Percentiles rank a stretch among this genome's conserved stretches.
Conservation (phyloP, 2,888 invertebrate genomes). For the Drosophila prolongata region DNA sequence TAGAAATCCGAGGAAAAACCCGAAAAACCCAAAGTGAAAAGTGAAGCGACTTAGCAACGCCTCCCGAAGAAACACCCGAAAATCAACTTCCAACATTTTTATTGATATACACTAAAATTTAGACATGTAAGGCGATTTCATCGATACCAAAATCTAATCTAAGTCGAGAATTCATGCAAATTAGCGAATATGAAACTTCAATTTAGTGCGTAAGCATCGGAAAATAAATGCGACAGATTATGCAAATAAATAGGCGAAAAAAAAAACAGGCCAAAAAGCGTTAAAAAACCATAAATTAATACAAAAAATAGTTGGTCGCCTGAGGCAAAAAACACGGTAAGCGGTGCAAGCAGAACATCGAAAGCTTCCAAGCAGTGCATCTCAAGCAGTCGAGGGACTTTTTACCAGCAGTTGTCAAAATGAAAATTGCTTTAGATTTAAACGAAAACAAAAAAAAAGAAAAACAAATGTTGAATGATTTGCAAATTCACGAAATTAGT, state of each 20-base stretch:
- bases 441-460: background rate
- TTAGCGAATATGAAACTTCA: constrained; percentile 47
- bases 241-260: constrained; percentile 44
- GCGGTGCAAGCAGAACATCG: constrained; percentile 18
- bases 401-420: constrained; percentile 26
- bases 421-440: constrained; percentile 4
- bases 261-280: constrained; percentile 30
- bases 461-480: constrained; percentile 15
- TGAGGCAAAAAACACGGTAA: constrained; percentile 48
- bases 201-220: constrained; percentile 57
- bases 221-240: constrained; percentile 31
- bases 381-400: constrained; percentile 7
- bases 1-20: background rate
- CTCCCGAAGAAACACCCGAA: constrained; percentile 15
- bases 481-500: constrained; percentile 28
- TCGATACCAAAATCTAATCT: constrained; percentile 43
- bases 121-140: constrained; percentile 42
- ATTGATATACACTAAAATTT: constrained; percentile 45
- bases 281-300: background rate
- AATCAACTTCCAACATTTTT: constrained; percentile 60
- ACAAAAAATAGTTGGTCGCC: constrained; percentile 2
- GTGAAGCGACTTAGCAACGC: constrained; percentile 15
- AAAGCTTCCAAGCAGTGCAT: constrained; percentile 11
- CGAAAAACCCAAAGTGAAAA: background rate
- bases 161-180: constrained; percentile 36